A percentile compares a stretch with the other conserved stretches of the same genome.
phyloP scores from a whole-genome alignment of 2,797 vertebrate species.

The Pachyuromys duprasi region DNA sequence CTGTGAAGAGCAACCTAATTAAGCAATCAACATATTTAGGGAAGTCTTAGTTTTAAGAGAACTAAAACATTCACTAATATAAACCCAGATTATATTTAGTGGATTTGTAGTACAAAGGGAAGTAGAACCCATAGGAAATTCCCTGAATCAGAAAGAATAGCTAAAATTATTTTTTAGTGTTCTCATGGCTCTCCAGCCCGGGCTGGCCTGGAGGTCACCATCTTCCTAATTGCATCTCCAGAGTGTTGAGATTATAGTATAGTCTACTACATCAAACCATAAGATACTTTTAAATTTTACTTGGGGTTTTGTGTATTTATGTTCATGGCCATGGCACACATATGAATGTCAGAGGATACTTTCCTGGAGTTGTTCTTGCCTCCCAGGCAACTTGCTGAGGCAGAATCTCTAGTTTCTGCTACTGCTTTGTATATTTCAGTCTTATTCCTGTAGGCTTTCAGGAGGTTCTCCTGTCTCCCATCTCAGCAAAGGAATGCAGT shows the following conservation, averaged over 20 bases:
- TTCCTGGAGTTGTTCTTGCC: neutral
- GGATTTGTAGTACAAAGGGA: constrained; percentile 52
- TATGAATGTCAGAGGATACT: neutral
- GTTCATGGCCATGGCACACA: neutral
- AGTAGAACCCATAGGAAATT: constrained; percentile 47
- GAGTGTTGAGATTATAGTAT: neutral
- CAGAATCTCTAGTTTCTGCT: neutral
- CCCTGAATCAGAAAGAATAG: neutral
- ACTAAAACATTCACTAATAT: neutral
- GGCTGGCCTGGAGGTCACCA: neutral
- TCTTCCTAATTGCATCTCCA: neutral
- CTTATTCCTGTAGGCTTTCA: neutral
- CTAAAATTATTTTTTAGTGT: neutral
- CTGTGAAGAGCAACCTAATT: neutral
- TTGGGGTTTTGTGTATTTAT: too few species aligned
- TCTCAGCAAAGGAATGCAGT: neutral
- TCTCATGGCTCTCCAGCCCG: neutral
- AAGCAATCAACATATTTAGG: neutral
- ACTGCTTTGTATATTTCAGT: neutral
- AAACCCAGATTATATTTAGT: constrained; percentile 20
- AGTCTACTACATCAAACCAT: neutral
- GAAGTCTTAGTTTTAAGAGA: neutral
- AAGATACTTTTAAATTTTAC: neutral
- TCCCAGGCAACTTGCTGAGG: neutral
- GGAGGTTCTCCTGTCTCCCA: neutral